Evolutionary conservation across 2,797 vertebrate genomes (phyloP), one percentile per base, ranked within the genome.

Genomic region (Cheirogaleus major): DNA sequence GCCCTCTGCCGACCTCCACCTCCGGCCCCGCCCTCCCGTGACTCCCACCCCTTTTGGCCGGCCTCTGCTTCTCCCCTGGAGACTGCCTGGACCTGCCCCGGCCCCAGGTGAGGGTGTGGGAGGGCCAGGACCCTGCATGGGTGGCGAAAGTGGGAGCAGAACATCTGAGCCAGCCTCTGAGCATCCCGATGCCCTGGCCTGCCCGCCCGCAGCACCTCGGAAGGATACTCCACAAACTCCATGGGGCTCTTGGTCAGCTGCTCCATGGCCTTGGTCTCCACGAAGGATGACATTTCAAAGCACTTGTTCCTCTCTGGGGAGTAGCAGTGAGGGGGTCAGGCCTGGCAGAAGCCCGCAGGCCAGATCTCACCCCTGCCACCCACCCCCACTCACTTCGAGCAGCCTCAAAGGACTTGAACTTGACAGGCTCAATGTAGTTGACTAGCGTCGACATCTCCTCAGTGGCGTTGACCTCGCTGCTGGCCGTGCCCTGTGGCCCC

Each of bases 391-490:
- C 97, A 99, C 99, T 99, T 88, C 96, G 93, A 81, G 99, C 99
- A 45, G 98, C 98, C 50, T 99, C 99, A 4, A 99, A 99, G 96
- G 98, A 99, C 97, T 99, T 99, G 98, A 99, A 99, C 97, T 99
- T 99, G 97, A 99, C 99, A 0, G 99, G 99, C 95, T 99, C 99
- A 0, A 99, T 98, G 97, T 99, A 99, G 98, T 99, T 99, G 97
- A 99, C 99, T 0, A 99, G 98, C 0, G 98, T 99, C 0, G 99
- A 99, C 99, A 99, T 99, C 98, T 99, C 99, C 98, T 99, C 99
- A 0, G 99, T 99, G 95, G 99, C 99, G 0, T 99, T 99, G 41
- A 99, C 99, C 97, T 99, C 99, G 43, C 99, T 99, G 98, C 99
- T 99, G 61, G 99, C 99, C 0, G 99, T 99, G 72, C 99, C 99